These are phyloP conservation scores for Mya arenaria DNA, from an alignment of 1,140 invertebrate species.

Conservation along the genomic window DNA sequence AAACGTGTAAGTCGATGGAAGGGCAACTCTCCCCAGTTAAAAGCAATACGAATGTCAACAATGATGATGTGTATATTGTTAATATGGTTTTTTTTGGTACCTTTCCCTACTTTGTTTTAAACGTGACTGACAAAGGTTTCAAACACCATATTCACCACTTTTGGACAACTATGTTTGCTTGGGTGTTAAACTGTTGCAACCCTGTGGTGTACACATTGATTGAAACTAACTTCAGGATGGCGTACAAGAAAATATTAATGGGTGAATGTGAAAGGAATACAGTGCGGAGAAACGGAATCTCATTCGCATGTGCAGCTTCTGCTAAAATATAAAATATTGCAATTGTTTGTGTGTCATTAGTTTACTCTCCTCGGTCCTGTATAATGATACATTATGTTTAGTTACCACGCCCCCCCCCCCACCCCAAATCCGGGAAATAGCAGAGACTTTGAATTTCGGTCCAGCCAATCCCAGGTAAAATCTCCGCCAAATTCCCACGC, in stretches of 20 bases:
- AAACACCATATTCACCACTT: neutral
- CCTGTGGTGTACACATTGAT: neutral
- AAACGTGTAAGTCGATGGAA: neutral
- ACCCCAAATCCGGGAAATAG: no score
- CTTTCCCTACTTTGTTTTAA: neutral
- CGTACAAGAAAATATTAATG: conserved; percentile 62
- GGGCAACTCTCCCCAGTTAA: neutral
- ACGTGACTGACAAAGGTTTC: neutral
- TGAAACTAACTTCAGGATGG: conserved; percentile 60
- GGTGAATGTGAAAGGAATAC: conserved; percentile 52
- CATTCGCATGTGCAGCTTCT: conserved; percentile 39
- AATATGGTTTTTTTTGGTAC: neutral
- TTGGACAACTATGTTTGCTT: neutral
- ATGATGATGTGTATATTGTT: neutral
- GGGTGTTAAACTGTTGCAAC: neutral
- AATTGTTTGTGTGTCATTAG: no score
- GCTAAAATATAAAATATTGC: no score
- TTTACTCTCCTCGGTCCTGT: no score
- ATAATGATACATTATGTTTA: no score
- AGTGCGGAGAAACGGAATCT: conserved; percentile 28
- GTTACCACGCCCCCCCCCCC: no score
- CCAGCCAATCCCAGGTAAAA: no score
- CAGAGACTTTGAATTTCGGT: no score
- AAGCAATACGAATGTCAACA: neutral
- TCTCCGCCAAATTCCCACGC: no score